phyloP scores from a whole-genome alignment of 2,113 vertebrate species.

The Phrynocephalus versicolor region DNA sequence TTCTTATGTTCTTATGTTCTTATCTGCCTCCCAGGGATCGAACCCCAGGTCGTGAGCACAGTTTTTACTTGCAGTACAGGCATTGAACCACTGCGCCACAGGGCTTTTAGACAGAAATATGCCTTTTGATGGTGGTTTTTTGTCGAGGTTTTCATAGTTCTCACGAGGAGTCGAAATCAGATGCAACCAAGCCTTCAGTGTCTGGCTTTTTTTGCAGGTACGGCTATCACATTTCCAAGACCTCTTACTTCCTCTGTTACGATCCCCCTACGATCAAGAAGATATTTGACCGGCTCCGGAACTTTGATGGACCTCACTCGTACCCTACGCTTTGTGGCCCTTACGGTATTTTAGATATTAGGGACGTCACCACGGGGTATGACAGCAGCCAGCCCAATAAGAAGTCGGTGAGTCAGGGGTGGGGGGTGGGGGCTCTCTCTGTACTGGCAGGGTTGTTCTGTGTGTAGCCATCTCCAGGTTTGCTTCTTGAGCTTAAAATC shows the following conservation, averaged over 20 bases:
- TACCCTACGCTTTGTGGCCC: conserved; percentile 83
- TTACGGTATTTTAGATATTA: conserved; percentile 78
- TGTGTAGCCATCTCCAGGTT: too few relatives aligned
- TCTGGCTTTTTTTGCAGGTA: conserved; percentile 76
- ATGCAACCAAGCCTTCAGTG: fast-evolving
- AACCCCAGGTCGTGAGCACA: too few relatives aligned
- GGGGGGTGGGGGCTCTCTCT: fast-evolving
- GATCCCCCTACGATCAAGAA: conserved; percentile 85
- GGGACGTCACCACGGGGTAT: conserved; percentile 91
- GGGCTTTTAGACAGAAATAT: too few relatives aligned
- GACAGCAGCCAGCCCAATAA: conserved; percentile 86
- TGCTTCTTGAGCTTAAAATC: too few relatives aligned
- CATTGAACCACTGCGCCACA: too few relatives aligned
- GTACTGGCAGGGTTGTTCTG: too few relatives aligned
- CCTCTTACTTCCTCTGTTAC: conserved; percentile 91
- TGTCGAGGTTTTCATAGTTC: background rate
- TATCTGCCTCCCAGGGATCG: too few relatives aligned
- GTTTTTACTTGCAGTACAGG: too few relatives aligned
- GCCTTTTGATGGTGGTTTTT: background rate
- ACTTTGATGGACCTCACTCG: conserved; percentile 74
- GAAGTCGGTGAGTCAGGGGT: conserved; percentile 85
- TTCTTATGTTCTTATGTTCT: too few relatives aligned
- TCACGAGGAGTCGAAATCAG: background rate
- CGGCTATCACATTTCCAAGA: conserved; percentile 89
- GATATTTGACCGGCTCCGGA: conserved; percentile 88